Base-by-base conservation (phyloP, 2,797 vertebrate genomes). In the Synaphobranchus kaupii region DNA sequence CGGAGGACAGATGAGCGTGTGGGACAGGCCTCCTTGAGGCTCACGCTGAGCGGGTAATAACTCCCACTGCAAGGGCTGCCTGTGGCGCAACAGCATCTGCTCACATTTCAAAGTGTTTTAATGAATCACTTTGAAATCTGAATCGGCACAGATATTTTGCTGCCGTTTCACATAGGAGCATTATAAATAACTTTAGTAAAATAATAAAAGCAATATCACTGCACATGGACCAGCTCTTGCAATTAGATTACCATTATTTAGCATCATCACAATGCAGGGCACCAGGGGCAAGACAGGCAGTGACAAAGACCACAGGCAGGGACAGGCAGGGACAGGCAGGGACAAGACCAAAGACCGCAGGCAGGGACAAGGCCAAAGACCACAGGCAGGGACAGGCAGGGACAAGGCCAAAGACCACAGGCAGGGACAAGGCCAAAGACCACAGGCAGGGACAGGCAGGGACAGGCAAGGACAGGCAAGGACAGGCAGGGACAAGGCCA, bases 251-350 rank as follows among this genome's bases (percentile, higher is more conserved):
- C 10, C 25, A 68, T 10, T 68, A 10, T 9, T 44, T 7, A 39
- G 2, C 31, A 17, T 76, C 15, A 39, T 76, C 44, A 76, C 15
- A 39, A 4, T 44, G 34, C 71, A 31, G 68, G 68, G 12, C 28
- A 39, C 13, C 15, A 13, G 31, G 31, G 17, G 34, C 28, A 2
- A 44, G 34, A 76, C 12, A 76, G 66, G n/a, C 4, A 1, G n/a
- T 58, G 39, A 25, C 25, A 60, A 73, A 73, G 68, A n/a, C 48
- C 84, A 83, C 31, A 63, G 8, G 68, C 63, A 84, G 15, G 84
- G 31, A 60, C 54, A n/a, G n/a, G n/a, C n/a, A n/a, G n/a, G n/a
- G n/a, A n/a, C n/a, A n/a, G n/a, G n/a, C n/a, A n/a, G n/a, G n/a
- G n/a, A n/a, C n/a, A n/a, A n/a, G n/a, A n/a, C n/a, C n/a, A n/a